Evolutionary conservation across 1,140 invertebrate species (phyloP), one percentile per base, ranked within the genome.

Genomic region (Halictus rubicundus): DNA sequence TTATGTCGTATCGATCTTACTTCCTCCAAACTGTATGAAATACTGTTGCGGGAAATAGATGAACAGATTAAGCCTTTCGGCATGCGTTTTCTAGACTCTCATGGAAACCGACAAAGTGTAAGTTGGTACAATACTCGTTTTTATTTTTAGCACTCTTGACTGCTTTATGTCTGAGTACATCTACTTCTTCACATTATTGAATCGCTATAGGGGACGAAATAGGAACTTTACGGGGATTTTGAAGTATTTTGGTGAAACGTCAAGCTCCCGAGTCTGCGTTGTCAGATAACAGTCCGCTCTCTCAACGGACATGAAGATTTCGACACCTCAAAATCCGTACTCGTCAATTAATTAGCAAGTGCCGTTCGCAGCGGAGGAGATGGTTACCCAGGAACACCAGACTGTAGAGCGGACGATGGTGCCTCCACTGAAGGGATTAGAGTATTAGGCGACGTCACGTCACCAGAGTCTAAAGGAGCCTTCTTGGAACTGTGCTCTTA

Each of bases 371-470:
- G 37, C 52, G 78, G 60, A 76, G 72, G 73, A 65, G 66, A 66
- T 68, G 78, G 66, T 66, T 88, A 87, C 87, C 87, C 74, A 88
- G 83, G 82, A 88, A 87, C 84, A 88, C 84, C 81, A 84, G 64
- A 85, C 83, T 78, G 80, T 75, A 81, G 82, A 78, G 87, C 84
- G 88, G 89, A 89, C 87, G 90, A 86, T 83, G 85, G 83, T 85
- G 88, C 86, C 83, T 87, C 86, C 81, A 82, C 82, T 85, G 80
- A 88, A 89, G 85, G 87, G 89, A 92, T 93, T 93, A 92, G 90
- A 89, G 92, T 93, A 93, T 93, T 93, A 93, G 91, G 89, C 91
- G 88, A 93, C 91, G 91, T 93, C 89, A 93, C 91, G 91, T 93
- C 90, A 90, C 88, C 90, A 90, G 91, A 92, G 89, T 92, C 92